phyloP scores from a whole-genome alignment of 2,113 vertebrate species.

The Cynocephalus volans region DNA sequence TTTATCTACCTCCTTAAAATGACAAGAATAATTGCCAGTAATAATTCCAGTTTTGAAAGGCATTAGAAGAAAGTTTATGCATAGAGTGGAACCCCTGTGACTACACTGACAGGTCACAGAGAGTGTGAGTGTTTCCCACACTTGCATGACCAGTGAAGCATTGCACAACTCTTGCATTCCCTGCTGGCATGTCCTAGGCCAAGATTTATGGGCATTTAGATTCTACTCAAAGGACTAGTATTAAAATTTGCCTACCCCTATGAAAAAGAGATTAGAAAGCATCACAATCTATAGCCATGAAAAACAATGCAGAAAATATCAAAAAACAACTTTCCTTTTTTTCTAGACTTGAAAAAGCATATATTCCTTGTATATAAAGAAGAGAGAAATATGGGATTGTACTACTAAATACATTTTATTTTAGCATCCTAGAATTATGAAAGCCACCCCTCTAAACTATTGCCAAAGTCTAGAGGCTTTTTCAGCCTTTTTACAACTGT shows the following conservation, averaged over 20 bases:
- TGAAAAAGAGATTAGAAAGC: not conserved
- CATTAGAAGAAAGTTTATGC: not conserved
- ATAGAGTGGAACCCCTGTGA: not conserved
- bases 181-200: not conserved
- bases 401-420: not conserved
- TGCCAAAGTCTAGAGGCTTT: not conserved
- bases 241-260: not conserved
- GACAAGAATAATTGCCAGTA: not conserved
- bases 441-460: not conserved
- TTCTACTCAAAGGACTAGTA: not conserved
- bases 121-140: not conserved
- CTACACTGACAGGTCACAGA: not conserved
- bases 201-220: not conserved
- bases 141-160: not conserved
- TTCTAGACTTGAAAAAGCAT: not conserved
- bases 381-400: not conserved
- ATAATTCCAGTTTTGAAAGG: not conserved
- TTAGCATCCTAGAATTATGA: not conserved
- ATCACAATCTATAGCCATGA: not conserved
- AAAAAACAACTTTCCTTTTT: not conserved
- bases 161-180: not conserved
- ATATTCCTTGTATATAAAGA: not conserved
- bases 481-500: not conserved
- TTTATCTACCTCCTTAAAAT: not conserved
- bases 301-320: not conserved